phyloP scores from a whole-genome alignment of 53 echinoderm and acorn worm species.

The Mesocentrotus franciscanus region DNA sequence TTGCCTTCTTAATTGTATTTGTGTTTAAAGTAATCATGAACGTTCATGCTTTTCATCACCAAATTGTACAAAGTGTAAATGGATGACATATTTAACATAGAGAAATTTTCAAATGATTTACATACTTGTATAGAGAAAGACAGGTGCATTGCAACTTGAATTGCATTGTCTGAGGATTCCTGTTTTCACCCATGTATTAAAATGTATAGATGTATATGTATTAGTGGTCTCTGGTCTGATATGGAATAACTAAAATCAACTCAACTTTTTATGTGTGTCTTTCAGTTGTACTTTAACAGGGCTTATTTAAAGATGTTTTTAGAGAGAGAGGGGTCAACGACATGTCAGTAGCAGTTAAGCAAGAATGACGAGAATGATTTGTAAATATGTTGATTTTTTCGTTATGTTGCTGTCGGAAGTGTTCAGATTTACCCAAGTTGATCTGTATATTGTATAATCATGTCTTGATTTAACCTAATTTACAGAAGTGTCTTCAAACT shows the following conservation, averaged over 20 bases:
- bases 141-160: neutral
- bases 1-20: constrained; percentile 57
- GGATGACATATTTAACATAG: constrained; percentile 52
- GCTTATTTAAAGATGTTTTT: constrained; percentile 48
- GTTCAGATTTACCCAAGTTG: neutral
- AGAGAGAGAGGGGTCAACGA: neutral
- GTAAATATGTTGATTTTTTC: constrained; percentile 47
- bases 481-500: constrained; percentile 56
- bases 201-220: constrained; percentile 28
- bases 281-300: constrained; percentile 63
- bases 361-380: constrained; percentile 25
- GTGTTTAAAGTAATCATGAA: constrained; percentile 7
- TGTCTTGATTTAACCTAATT: constrained; percentile 28
- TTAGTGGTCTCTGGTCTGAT: neutral
- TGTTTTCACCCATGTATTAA: neutral
- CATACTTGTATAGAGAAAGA: neutral
- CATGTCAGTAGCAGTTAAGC: neutral
- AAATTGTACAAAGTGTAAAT: constrained; percentile 57
- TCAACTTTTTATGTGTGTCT: constrained; percentile 57
- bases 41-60: constrained; percentile 8
- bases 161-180: neutral
- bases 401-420: neutral
- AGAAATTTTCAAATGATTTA: constrained; percentile 17
- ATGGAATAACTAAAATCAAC: constrained; percentile 31
- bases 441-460: constrained; percentile 42